Evolutionary conservation across 2,888 invertebrate species (phyloP).

Genomic region (Podotricha telesiphe): DNA sequence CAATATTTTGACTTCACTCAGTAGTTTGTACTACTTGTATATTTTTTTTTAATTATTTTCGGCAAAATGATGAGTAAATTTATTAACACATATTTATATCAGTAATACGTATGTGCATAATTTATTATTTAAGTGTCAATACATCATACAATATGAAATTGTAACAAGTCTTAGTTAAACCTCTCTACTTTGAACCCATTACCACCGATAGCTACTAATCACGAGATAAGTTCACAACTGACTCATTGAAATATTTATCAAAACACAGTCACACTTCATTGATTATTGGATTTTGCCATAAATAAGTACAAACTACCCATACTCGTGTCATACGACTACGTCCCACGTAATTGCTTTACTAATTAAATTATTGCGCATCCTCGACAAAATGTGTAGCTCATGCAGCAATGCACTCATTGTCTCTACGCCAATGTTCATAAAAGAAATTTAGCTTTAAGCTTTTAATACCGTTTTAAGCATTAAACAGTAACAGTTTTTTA

Average conservation of each 20-base stretch:
- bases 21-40: too few species aligned
- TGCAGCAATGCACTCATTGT: conserved; percentile 3
- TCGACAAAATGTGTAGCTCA: conserved; percentile 11
- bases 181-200: background rate
- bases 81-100: too few species aligned
- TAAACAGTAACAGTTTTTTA: background rate
- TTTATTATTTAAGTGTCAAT: background rate
- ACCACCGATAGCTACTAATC: background rate
- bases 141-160: too few species aligned
- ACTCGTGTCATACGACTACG: conserved; percentile 12
- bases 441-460: background rate
- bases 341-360: conserved; percentile 26
- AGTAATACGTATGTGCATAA: background rate
- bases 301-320: background rate
- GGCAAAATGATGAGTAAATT: background rate
- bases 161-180: background rate
- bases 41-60: background rate
- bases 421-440: background rate
- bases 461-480: too few species aligned
- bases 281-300: conserved; percentile 17
- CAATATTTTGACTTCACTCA: background rate
- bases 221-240: background rate
- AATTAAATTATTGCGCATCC: conserved; percentile 30
- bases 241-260: background rate
- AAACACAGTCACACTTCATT: background rate